Evolutionary conservation across 1,140 invertebrate genomes (phyloP), one percentile per base, ranked within the genome.

Genomic region (Drosophila jambulina): DNA sequence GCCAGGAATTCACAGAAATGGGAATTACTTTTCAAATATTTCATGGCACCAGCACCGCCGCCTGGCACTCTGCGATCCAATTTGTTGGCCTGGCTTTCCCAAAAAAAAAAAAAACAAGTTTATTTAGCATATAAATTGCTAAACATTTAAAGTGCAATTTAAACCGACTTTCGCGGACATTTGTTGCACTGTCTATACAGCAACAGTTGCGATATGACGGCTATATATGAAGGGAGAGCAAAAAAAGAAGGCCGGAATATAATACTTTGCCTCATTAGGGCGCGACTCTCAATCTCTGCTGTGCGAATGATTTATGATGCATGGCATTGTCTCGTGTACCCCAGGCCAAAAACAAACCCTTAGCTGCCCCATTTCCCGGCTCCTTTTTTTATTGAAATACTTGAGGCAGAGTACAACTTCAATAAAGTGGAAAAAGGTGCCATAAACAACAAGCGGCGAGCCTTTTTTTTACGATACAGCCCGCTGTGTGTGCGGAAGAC

Each of bases 341-440:
- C 45, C 12, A 38, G 46, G 38, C 53, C 27, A 48, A 56, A 56
- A 62, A 36, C 43, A 67, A 65, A 40, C 40, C 59, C 62, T 48
- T 59, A n/a, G 38, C 42, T 38, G 21, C 29, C 42, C 23, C 43
- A 74, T 53, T 68, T 61, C 25, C 48, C 17, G 21, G 38, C 63
- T 49, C 42, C 17, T 13, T 59, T 75, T 80, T 65, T 78, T 71
- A 43, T 88, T 87, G 78, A 75, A 84, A 88, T 87, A 87, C 84
- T 87, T 88, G 85, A 88, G 82, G 80, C 71, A 62, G 57, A 58
- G 72, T 70, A 80, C 77, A 83, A 83, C 85, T 88, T 82, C 84
- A 84, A 88, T 88, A 87, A 87, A 87, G 85, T 78, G 76, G 77
- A 88, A 87, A 88, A 87, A 87, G 84, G 84, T 87, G 85, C 80